Base-by-base conservation (phyloP, 2,797 vertebrate species). In the Acropternis orthonyx region DNA sequence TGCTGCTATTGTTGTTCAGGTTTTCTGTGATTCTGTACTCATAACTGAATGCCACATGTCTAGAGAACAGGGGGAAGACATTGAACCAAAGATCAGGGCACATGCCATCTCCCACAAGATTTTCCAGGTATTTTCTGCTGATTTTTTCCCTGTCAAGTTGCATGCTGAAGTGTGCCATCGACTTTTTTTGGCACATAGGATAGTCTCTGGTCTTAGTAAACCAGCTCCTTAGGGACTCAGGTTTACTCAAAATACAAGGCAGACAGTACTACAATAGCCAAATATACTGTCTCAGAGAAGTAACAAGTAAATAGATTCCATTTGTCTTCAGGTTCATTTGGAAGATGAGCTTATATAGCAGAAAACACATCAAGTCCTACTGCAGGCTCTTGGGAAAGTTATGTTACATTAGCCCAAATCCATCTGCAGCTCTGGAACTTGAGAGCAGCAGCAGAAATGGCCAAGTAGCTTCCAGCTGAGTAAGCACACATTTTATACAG, bases 401-500 rank as follows among this genome's bases (percentile, higher is more conserved):
- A 44, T 36, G 41, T 86, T 89, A 62, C 36, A 73, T 88, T 90
- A 76, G 89, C 65, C 48, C 67, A 86, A 39, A 39, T 74, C 59
- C 85, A 79, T 89, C 80, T 96, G 85, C 89, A 93, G 44, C 69
- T 81, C 83, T 86, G 87, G 91, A 96, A 92, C 67, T 92, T 95
- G 89, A 93, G 52, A 92, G 30, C 20, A 89, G 76, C 62, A 75
- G 44, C 69, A 94, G 55, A 67, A 95, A 92, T 44, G 73, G 76
- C 83, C 76, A 91, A 84, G 91, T 17, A 96, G 85, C 62, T 96
- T 96, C 83, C 85, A 95, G 82, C 89, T 95, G 95, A 93, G 82
- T 94, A 94, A 95, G 95, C 55, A 91, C 54, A 80, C 56, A 89
- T 86, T 94, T 92, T 86, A 88, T 76, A 56, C 9, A 87, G 63